These are phyloP conservation scores for Schizotus pectinicornis DNA, from an alignment of 2,888 invertebrate genomes.

Conservation along the genomic window DNA sequence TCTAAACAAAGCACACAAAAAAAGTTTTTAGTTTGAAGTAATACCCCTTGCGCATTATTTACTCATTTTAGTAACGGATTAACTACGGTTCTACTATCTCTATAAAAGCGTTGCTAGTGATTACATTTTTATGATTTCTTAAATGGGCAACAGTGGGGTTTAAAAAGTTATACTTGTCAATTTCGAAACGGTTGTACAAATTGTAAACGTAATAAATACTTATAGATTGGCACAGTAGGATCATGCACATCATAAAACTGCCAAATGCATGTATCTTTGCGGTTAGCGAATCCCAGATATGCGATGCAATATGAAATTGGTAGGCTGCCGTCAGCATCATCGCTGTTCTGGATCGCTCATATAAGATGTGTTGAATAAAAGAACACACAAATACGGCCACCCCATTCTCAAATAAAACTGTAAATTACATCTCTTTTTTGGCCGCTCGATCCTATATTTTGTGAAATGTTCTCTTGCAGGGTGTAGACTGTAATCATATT, in stretches of 20 bases:
- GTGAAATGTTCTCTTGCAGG: conserved; percentile 6
- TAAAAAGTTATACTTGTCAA: no score
- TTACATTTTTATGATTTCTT: no score
- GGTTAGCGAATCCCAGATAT: conserved; percentile 31
- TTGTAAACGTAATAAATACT: no score
- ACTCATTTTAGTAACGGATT: no score
- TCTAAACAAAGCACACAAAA: no score
- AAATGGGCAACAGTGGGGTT: no score
- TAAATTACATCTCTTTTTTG: conserved; percentile 31
- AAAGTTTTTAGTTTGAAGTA: no score
- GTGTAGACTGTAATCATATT: conserved; percentile 13
- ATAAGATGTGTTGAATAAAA: conserved; percentile 41
- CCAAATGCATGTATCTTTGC: conserved; percentile 22
- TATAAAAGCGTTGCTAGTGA: no score
- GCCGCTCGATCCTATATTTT: conserved; percentile 14
- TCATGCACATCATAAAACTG: conserved; percentile 8
- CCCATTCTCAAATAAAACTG: conserved; percentile 33
- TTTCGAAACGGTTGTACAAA: no score
- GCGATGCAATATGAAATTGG: conserved; percentile 34
- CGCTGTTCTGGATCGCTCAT: conserved; percentile 34
- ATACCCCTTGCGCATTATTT: no score
- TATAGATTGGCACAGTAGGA: no score
- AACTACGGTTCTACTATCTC: no score
- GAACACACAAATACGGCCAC: conserved; percentile 36
- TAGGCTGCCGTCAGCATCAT: conserved; percentile 31